Conservation (phyloP, 2,113 vertebrate genomes). For the Panthera tigris region DNA sequence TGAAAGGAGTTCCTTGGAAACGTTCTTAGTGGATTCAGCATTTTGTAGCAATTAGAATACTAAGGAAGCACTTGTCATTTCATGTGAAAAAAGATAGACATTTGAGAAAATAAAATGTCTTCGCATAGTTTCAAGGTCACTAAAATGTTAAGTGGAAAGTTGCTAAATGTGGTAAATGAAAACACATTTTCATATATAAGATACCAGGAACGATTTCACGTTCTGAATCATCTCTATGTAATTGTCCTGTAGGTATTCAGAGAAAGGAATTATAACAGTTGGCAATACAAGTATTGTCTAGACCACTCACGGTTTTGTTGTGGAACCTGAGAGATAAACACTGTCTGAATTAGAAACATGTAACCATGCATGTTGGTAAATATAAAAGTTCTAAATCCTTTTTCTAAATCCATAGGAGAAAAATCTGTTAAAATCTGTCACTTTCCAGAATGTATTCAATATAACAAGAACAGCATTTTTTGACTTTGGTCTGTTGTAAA, state of each 20-base stretch:
- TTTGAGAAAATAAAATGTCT: conserved; percentile 17
- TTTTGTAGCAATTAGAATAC: not conserved
- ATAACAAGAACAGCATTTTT: conserved; percentile 44
- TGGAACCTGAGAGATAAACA: conserved; percentile 33
- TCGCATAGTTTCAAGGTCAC: not conserved
- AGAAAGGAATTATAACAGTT: not conserved
- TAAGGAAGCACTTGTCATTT: not conserved
- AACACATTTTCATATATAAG: conserved; percentile 21
- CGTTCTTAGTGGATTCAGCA: not conserved
- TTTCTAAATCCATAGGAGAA: not conserved
- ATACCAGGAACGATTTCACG: not conserved
- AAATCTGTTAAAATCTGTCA: not conserved
- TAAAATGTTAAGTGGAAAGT: not conserved
- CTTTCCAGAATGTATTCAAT: conserved; percentile 24
- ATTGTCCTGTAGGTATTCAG: not conserved
- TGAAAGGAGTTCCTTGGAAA: not conserved
- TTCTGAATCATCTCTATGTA: conserved; percentile 26
- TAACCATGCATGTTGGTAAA: not conserved
- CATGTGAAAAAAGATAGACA: not conserved
- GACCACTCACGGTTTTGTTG: not conserved
- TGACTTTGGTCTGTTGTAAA: conserved; percentile 14
- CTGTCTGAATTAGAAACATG: not conserved
- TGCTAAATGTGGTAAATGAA: not conserved
- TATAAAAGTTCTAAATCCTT: not conserved
- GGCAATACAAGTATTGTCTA: not conserved